phyloP scores from a whole-genome alignment of 2,113 vertebrate genomes.

The Hemicordylus capensis region DNA sequence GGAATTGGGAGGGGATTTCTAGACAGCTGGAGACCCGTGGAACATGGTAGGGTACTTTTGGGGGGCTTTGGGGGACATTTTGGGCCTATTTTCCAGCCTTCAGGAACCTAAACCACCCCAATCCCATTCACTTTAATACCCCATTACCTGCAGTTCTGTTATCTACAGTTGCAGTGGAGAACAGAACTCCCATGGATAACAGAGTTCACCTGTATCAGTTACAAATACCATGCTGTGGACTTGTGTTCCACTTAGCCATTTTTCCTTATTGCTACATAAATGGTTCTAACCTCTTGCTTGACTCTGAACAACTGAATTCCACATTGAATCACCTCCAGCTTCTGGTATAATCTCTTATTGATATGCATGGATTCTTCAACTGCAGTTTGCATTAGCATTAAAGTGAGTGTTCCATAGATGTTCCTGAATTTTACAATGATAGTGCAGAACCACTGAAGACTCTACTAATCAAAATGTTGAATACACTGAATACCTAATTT shows the following conservation, averaged over 20 bases:
- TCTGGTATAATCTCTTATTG: not conserved
- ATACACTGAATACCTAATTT: not conserved
- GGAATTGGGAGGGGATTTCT: too few species aligned
- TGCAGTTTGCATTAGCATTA: not conserved
- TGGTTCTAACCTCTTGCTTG: not conserved
- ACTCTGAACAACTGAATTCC: not conserved
- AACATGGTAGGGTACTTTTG: too few species aligned
- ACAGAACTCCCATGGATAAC: too few species aligned
- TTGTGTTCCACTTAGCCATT: not conserved
- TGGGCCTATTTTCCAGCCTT: too few species aligned
- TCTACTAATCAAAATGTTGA: not conserved
- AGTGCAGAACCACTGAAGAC: not conserved
- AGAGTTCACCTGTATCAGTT: too few species aligned
- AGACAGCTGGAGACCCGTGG: too few species aligned
- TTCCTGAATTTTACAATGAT: slow-evolving; percentile 11
- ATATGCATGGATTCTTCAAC: not conserved
- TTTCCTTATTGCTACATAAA: not conserved
- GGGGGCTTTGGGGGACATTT: too few species aligned
- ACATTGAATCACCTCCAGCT: not conserved
- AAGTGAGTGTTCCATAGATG: not conserved
- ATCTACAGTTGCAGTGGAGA: too few species aligned
- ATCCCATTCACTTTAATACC: too few species aligned
- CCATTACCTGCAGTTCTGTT: too few species aligned
- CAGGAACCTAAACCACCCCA: too few species aligned
- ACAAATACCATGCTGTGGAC: too few species aligned